These are phyloP conservation scores for Caprella mutica DNA, from an alignment of 2,888 invertebrate species.

Conservation along the genomic window DNA sequence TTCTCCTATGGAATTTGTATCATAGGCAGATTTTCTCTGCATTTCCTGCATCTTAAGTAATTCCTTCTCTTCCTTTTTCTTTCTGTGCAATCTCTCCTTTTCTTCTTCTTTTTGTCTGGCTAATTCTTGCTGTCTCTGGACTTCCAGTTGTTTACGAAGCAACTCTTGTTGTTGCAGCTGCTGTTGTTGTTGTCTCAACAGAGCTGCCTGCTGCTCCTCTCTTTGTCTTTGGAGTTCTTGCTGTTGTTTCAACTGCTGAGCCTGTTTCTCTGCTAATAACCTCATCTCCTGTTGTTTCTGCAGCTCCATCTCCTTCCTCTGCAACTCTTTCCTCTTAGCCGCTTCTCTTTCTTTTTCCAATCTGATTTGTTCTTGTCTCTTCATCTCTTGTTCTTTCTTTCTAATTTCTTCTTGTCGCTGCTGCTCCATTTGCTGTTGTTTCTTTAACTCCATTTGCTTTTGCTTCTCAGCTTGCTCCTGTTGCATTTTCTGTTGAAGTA, in stretches of 20 bases:
- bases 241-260: background rate
- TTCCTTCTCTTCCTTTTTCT: too few species aligned
- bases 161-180: background rate
- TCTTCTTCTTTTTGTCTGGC: too few species aligned
- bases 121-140: too few species aligned
- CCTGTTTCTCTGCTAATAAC: background rate
- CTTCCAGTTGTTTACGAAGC: too few species aligned
- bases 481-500: background rate
- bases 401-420: too few species aligned
- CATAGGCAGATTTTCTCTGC: too few species aligned
- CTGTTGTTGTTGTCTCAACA: slow-evolving; percentile 1
- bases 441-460: background rate
- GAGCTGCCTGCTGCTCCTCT: slow-evolving; percentile 11
- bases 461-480: background rate
- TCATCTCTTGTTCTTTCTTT: slow-evolving; percentile 7
- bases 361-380: background rate
- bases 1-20: too few species aligned
- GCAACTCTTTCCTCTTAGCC: background rate
- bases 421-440: slow-evolving; percentile 3
- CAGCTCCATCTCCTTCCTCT: background rate
- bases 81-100: too few species aligned
- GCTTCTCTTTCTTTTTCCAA: background rate
- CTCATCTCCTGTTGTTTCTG: background rate
- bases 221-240: slow-evolving; percentile 7
- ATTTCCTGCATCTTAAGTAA: too few species aligned